Percentiles rank a stretch among this genome's conserved stretches.
Conservation (phyloP, 2,113 vertebrate species). For the Choloepus hoffmanni region DNA sequence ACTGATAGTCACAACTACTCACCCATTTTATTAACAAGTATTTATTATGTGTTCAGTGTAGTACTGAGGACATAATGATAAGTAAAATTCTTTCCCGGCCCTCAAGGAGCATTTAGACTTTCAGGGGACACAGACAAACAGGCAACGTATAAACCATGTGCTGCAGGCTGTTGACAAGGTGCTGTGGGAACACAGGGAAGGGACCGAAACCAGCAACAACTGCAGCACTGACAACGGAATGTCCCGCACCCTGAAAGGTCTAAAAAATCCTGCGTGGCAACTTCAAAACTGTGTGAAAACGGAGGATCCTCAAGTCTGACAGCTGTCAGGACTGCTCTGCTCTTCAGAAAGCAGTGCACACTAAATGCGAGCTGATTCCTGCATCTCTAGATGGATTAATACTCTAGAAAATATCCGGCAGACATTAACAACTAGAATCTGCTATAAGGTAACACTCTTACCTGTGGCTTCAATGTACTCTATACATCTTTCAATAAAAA, state of each 20-base stretch:
- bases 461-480: constrained; percentile 96
- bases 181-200: neutral
- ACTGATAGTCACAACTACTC: neutral
- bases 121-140: neutral
- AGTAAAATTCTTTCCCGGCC: neutral
- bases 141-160: neutral
- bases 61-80: neutral
- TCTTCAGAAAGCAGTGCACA: neutral
- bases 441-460: constrained; percentile 78
- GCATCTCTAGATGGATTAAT: neutral
- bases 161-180: rapidly evolving
- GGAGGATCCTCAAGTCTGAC: neutral
- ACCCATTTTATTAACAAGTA: neutral
- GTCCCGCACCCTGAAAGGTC: neutral
- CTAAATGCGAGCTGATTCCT: neutral
- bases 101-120: neutral
- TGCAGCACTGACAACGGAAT: neutral
- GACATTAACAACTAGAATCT: neutral
- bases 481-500: constrained; percentile 97
- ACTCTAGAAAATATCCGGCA: neutral
- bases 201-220: too few relatives aligned
- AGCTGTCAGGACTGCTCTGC: neutral
- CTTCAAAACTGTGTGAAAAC: neutral
- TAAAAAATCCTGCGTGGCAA: neutral
- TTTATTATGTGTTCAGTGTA: neutral